Base-by-base conservation (phyloP, 2,113 vertebrate genomes). In the Zapornia atra region DNA sequence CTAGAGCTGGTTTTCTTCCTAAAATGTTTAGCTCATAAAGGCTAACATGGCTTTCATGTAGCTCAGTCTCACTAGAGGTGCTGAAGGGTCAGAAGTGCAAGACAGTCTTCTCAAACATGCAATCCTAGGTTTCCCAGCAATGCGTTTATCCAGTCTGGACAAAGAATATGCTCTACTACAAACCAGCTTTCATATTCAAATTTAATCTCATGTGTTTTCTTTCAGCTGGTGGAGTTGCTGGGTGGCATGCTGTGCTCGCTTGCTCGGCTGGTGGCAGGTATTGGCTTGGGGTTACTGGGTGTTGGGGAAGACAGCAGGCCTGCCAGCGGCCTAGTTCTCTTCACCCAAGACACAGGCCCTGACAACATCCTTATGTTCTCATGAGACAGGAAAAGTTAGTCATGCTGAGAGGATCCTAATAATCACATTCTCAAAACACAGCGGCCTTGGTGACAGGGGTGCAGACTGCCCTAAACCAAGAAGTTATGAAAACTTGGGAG, bases 201-300 rank as follows among this genome's bases (percentile, higher is more conserved):
- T 60, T 29, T 65, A 7, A 26, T 54, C 15, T 53, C 2, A 0
- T 2, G 1, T 16, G 5, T 72, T 78, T 89, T 72, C 25, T 22
- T 34, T 34, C 26, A 72, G 51, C 48, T 63, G 36, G n/a, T 72
- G 34, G 40, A 40, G 54, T 9, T 90, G 36, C 77, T 63, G 60
- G 24, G 10, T 63, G 54, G 20, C 54, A 40, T 5, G 26, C 22
- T 38, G 28, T 33, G 22, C 59, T 48, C 1, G 0, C 21, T 48
- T 0, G 1, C n/a, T 21, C 31, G 17, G 53, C 34, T 46, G 36
- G 38, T 19, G 54, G 38, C 42, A 53, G 44, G 11, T 68, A 12
- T 19, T 63, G 0, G 6, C n/a, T 82, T 4, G 5, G 50, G 42
- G 24, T 73, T 57, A 29, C 44, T 46, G 44, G 8, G 44, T 46